Conservation (phyloP, 2,797 vertebrate genomes). For the Glyptemys insculpta region DNA sequence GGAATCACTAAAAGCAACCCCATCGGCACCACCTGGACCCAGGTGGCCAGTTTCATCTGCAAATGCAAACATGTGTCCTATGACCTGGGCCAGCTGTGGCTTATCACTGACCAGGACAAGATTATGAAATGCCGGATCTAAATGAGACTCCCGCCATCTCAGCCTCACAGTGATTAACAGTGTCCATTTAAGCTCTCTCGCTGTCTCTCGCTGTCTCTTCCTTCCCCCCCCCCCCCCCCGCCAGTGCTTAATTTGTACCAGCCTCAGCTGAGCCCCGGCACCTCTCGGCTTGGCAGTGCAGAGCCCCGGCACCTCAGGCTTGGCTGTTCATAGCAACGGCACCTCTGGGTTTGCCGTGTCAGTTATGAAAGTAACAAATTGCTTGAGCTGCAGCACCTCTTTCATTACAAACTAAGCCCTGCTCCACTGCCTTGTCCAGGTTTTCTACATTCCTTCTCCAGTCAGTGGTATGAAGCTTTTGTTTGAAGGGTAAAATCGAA, state of each 20-base stretch:
- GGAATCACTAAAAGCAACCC: not conserved
- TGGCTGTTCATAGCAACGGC: too few relatives aligned
- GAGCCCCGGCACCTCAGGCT: too few relatives aligned
- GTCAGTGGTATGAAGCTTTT: not conserved
- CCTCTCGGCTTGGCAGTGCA: too few relatives aligned
- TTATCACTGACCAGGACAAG: not conserved
- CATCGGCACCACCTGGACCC: not conserved
- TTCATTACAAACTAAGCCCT: too few relatives aligned
- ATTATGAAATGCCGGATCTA: not conserved
- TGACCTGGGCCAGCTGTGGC: not conserved
- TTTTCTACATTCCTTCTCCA: not conserved
- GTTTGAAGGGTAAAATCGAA: not conserved
- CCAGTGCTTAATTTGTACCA: too few relatives aligned
- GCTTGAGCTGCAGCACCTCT: too few relatives aligned
- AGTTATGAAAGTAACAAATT: too few relatives aligned
- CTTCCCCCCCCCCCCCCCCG: too few relatives aligned
- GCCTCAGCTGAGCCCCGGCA: too few relatives aligned
- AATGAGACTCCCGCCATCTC: not conserved
- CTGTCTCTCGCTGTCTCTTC: too few relatives aligned
- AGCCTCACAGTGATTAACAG: not conserved
- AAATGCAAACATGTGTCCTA: not conserved
- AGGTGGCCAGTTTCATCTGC: not conserved
- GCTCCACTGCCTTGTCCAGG: not conserved
- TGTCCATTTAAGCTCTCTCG: not conserved
- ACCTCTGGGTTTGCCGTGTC: too few relatives aligned